These are phyloP conservation scores for Carlito syrichta DNA, from an alignment of 2,113 vertebrate species.

Conservation along the genomic window DNA sequence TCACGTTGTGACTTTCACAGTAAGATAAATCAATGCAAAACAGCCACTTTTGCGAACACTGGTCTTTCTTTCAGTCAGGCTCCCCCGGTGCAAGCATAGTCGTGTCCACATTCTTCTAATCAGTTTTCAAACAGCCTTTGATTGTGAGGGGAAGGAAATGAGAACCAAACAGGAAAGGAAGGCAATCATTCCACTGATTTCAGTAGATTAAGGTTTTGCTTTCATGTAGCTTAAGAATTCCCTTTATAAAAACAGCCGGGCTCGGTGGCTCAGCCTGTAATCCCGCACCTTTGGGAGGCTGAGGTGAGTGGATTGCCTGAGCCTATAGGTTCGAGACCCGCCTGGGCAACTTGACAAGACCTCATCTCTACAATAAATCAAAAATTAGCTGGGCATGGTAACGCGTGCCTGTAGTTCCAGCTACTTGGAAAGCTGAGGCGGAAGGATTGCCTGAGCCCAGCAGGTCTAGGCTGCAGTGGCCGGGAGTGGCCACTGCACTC, in stretches of 20 bases:
- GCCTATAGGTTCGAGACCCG: too few species aligned
- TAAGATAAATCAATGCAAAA: background rate
- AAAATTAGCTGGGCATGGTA: too few species aligned
- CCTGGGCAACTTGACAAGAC: too few species aligned
- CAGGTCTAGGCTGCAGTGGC: too few species aligned
- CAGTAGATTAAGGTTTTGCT: background rate
- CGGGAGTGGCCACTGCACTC: too few species aligned
- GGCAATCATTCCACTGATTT: background rate
- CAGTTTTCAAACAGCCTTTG: background rate
- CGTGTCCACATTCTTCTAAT: background rate
- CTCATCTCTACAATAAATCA: too few species aligned
- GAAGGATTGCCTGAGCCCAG: too few species aligned
- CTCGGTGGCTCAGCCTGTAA: too few species aligned
- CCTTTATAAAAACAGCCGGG: conserved; percentile 4
- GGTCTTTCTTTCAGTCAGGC: background rate
- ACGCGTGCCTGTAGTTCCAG: too few species aligned
- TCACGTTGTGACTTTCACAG: background rate
- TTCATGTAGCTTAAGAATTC: background rate
- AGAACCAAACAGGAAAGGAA: background rate
- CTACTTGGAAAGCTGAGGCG: too few species aligned
- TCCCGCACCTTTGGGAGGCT: too few species aligned
- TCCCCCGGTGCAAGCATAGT: background rate
- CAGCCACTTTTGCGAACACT: background rate
- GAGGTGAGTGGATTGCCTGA: too few species aligned
- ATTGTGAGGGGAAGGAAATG: accelerated